Conservation (phyloP, 2,888 invertebrate genomes). For the Cheilosia variabilis region DNA sequence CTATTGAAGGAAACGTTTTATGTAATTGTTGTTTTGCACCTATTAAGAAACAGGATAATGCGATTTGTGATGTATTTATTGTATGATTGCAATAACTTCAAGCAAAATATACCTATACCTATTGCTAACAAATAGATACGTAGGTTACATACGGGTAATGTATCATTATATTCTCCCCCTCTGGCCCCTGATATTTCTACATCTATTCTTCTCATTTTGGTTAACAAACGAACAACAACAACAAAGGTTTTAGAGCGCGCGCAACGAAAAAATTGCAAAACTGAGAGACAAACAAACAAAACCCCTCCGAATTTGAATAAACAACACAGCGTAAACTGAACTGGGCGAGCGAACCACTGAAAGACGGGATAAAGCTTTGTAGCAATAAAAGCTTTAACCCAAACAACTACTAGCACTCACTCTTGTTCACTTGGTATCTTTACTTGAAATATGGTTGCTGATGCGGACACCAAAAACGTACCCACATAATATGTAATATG, state of each 20-base stretch:
- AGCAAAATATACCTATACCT: not conserved
- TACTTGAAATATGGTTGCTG: not conserved
- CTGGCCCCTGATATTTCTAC: conserved; percentile 17
- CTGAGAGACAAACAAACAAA: conserved; percentile 74
- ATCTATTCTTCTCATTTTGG: conserved; percentile 37
- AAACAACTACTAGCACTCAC: not conserved
- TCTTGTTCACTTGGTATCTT: conserved; percentile 30
- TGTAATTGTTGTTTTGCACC: not conserved
- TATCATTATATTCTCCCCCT: not conserved
- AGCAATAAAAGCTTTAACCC: conserved; percentile 40
- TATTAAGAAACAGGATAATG: not conserved
- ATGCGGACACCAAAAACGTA: too few relatives aligned
- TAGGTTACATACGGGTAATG: not conserved
- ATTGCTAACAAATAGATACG: not conserved
- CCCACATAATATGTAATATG: too few relatives aligned
- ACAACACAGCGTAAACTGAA: conserved; percentile 55
- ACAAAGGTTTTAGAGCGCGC: conserved; percentile 60
- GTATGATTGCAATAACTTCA: not conserved
- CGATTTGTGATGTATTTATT: too few relatives aligned
- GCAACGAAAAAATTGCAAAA: conserved; percentile 65
- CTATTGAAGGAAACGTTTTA: too few relatives aligned
- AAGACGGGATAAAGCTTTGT: conserved; percentile 39
- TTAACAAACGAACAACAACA: conserved; percentile 48
- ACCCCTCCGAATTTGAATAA: conserved; percentile 67
- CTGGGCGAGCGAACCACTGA: conserved; percentile 48